Evolutionary conservation across 2,888 invertebrate species (phyloP).

Genomic region (Machimus rusticus): DNA sequence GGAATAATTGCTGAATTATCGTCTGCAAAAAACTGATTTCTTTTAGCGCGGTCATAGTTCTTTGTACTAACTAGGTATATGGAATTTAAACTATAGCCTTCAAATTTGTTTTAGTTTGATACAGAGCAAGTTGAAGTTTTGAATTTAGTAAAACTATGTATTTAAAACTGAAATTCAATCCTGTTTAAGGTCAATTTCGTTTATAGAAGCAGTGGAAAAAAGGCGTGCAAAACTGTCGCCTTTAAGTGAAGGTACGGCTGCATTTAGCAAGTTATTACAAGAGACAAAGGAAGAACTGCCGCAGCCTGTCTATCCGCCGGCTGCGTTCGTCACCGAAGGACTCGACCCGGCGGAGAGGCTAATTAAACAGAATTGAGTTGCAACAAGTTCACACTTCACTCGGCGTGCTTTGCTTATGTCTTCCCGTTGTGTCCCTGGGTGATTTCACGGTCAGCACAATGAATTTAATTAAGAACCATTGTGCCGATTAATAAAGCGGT

Average conservation of each 20-base stretch:
- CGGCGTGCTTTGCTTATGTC: slow-evolving; percentile 4
- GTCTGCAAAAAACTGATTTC: too few species aligned
- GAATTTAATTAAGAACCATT: slow-evolving; percentile 38
- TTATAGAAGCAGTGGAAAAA: background rate
- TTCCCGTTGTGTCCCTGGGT: background rate
- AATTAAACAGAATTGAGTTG: background rate
- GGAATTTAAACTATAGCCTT: too few species aligned
- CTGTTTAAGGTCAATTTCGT: background rate
- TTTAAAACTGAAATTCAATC: background rate
- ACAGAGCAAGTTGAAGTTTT: background rate
- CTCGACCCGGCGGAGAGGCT: background rate
- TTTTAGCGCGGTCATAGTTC: too few species aligned
- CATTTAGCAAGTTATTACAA: background rate
- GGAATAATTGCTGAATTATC: too few species aligned
- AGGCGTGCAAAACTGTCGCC: background rate
- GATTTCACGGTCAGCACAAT: slow-evolving; percentile 25
- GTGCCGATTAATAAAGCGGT: slow-evolving; percentile 36
- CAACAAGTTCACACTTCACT: slow-evolving; percentile 1
- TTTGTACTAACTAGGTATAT: too few species aligned
- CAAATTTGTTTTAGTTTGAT: too few species aligned
- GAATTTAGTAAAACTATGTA: background rate
- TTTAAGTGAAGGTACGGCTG: background rate
- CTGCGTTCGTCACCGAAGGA: background rate
- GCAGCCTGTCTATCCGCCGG: background rate
- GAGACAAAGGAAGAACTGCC: background rate